phyloP scores from a whole-genome alignment of 2,113 vertebrate species.

The Sprattus sprattus region DNA sequence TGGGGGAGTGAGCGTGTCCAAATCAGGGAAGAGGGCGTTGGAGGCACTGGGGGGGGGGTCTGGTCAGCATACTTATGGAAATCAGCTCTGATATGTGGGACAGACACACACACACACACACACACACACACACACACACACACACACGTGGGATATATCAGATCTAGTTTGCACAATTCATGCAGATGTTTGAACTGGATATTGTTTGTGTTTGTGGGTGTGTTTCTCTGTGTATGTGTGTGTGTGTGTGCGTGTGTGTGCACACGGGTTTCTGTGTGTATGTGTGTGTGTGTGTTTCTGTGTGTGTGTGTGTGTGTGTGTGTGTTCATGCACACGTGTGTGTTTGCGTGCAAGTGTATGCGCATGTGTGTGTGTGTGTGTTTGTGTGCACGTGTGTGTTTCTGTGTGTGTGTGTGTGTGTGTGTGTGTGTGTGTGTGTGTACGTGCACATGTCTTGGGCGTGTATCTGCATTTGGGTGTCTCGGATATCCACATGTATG shows the following conservation, averaged over 20 bases:
- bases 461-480: not conserved
- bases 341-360: too few relatives aligned
- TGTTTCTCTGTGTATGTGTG: too few relatives aligned
- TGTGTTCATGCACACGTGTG: too few relatives aligned
- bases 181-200: conserved; percentile 19
- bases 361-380: not conserved
- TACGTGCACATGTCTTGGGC: not conserved
- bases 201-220: too few relatives aligned
- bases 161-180: conserved; percentile 10
- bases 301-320: too few relatives aligned
- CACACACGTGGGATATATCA: too few relatives aligned
- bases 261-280: too few relatives aligned
- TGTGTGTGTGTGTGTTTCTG: not conserved
- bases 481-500: not conserved
- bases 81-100: not conserved
- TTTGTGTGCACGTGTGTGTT: not conserved
- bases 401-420: not conserved
- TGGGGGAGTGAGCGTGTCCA: not conserved
- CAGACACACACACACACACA: too few relatives aligned
- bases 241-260: too few relatives aligned
- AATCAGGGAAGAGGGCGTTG: not conserved
- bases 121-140: too few relatives aligned
- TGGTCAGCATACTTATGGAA: conserved; percentile 9
- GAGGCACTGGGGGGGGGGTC: not conserved
- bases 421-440: not conserved